Conservation (phyloP, 2,888 invertebrate species). For the Strigamia crassipes region DNA sequence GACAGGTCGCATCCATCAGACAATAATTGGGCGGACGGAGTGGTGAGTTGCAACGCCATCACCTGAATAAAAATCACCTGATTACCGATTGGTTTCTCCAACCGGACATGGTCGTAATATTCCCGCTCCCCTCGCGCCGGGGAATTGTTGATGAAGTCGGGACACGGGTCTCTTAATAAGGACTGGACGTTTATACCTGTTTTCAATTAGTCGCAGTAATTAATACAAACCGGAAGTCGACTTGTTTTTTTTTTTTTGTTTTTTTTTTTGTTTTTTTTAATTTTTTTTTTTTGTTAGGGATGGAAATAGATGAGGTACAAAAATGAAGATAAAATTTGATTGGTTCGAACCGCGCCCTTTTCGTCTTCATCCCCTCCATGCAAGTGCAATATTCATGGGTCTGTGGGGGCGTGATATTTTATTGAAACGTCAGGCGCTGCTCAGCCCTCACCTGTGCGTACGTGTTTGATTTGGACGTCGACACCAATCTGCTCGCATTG, state of each 20-base stretch:
- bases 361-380: background rate
- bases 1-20: conserved; percentile 42
- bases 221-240: conserved; percentile 16
- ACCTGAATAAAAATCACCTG: conserved; percentile 42
- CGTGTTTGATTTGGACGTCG: conserved; percentile 41
- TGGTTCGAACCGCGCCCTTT: too few species aligned
- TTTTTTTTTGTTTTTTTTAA: background rate
- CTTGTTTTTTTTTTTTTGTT: background rate
- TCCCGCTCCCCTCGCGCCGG: background rate
- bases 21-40: conserved; percentile 41
- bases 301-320: too few species aligned
- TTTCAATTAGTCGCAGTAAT: conserved; percentile 27
- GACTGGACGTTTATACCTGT: background rate
- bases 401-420: conserved; percentile 45
- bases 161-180: background rate
- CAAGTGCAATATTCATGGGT: conserved; percentile 44
- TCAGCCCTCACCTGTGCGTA: conserved; percentile 17
- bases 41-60: conserved; percentile 42
- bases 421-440: conserved; percentile 41
- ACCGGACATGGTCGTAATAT: conserved; percentile 28
- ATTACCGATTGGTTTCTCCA: conserved; percentile 32
- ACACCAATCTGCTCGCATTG: conserved; percentile 45
- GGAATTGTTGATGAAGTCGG: conserved; percentile 23
- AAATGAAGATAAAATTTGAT: too few species aligned
- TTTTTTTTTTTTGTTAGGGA: background rate